Percentiles rank a stretch among this genome's conserved stretches.
Evolutionary conservation across 2,888 invertebrate genomes (phyloP).

Genomic region (Chalcis sispes): DNA sequence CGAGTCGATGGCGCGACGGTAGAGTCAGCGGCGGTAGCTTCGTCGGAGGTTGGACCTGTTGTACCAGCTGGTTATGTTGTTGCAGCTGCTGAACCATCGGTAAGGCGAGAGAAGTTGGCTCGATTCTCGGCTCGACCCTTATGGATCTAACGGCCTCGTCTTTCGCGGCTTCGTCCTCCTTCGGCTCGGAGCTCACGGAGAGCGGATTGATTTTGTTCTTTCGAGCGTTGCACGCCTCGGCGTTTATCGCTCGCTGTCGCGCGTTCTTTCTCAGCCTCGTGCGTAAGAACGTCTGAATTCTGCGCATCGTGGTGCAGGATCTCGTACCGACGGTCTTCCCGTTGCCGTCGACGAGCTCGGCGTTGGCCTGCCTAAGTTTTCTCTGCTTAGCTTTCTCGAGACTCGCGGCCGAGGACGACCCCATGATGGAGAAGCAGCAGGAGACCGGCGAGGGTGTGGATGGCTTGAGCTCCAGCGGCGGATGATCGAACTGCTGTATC

Average conservation of each 20-base stretch:
- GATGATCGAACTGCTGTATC: slow-evolving; percentile 49
- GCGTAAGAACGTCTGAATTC: slow-evolving; percentile 70
- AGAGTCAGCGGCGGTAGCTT: slow-evolving; percentile 36
- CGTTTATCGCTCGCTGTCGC: slow-evolving; percentile 62
- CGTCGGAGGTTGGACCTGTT: slow-evolving; percentile 31
- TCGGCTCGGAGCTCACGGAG: background rate
- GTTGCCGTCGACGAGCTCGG: slow-evolving; percentile 27
- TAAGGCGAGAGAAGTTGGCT: background rate
- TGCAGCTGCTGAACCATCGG: slow-evolving; percentile 26
- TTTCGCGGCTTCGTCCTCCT: slow-evolving; percentile 46
- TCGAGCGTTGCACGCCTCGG: slow-evolving; percentile 60
- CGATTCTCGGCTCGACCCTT: slow-evolving; percentile 35
- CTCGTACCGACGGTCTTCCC: slow-evolving; percentile 10
- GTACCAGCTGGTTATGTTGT: slow-evolving; percentile 1
- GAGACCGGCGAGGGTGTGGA: slow-evolving; percentile 73
- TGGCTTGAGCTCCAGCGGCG: slow-evolving; percentile 65
- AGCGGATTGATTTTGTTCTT: slow-evolving; percentile 65
- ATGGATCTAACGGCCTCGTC: slow-evolving; percentile 43
- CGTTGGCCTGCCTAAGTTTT: slow-evolving; percentile 34
- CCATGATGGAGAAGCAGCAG: slow-evolving; percentile 72
- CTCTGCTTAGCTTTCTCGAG: slow-evolving; percentile 52
- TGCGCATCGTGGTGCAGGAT: slow-evolving; percentile 67
- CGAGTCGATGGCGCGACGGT: slow-evolving; percentile 31
- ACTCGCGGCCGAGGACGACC: slow-evolving; percentile 57
- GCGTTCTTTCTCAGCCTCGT: slow-evolving; percentile 67